These are phyloP conservation scores for Clamator glandarius DNA, from an alignment of 2,797 vertebrate genomes.

Conservation along the genomic window DNA sequence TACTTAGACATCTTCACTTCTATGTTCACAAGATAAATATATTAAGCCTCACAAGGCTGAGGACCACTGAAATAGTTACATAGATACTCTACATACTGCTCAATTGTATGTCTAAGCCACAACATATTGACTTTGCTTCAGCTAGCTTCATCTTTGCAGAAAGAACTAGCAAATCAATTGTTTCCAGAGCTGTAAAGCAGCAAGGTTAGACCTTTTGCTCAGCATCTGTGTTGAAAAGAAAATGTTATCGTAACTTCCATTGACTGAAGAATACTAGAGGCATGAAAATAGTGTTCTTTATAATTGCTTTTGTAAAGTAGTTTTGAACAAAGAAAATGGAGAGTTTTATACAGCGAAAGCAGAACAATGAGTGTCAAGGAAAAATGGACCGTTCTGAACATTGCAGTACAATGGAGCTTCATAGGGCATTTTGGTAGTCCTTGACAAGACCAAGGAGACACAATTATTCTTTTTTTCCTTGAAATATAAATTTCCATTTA, in stretches of 20 bases:
- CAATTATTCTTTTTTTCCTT: neutral
- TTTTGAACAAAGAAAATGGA: conserved; percentile 22
- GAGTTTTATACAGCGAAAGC: neutral
- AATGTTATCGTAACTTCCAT: conserved; percentile 23
- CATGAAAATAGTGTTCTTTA: conserved; percentile 4
- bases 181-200: conserved; percentile 20
- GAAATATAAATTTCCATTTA: neutral
- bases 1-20: neutral
- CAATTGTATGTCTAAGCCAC: neutral
- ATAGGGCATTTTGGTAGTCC: neutral
- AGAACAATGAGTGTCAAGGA: neutral
- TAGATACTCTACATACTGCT: neutral
- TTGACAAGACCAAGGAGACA: conserved; percentile 14
- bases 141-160: neutral
- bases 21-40: neutral
- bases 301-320: conserved; percentile 36
- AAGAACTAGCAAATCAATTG: neutral
- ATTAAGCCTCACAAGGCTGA: neutral
- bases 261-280: neutral
- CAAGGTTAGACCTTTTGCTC: conserved; percentile 26
- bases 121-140: neutral
- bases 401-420: neutral
- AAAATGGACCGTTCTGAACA: neutral
- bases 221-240: neutral
- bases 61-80: neutral